Percentiles rank a stretch among this genome's conserved stretches.
Conservation (phyloP, 2,113 vertebrate species). For the Formicarius rufipectus region DNA sequence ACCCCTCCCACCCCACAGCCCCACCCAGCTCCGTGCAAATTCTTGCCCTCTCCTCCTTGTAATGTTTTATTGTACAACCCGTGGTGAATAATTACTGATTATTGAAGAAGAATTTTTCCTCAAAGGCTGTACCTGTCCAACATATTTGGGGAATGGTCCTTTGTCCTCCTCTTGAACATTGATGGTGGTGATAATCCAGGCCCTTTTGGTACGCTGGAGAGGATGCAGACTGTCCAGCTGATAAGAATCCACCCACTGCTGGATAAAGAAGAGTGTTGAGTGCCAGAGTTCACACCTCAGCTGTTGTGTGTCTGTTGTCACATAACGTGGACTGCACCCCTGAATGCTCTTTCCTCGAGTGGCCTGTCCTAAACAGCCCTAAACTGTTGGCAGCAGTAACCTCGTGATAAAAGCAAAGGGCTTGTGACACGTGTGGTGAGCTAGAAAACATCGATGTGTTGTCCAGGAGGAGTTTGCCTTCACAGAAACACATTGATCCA, state of each 20-base stretch:
- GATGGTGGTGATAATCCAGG: constrained; percentile 83
- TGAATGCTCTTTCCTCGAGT: neutral
- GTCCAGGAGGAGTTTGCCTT: neutral
- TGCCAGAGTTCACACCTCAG: neutral
- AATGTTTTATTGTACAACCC: neutral
- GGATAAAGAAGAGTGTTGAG: neutral
- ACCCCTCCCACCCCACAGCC: no score
- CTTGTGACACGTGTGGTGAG: neutral
- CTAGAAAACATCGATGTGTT: neutral
- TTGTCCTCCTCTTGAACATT: constrained; percentile 77
- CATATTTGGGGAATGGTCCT: constrained; percentile 71
- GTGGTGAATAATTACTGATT: neutral
- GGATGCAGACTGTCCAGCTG: neutral
- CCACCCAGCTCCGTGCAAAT: neutral
- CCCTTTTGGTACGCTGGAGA: constrained; percentile 71
- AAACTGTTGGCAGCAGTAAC: neutral
- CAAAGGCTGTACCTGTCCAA: constrained; percentile 65
- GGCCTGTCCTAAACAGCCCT: neutral
- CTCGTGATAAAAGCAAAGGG: neutral
- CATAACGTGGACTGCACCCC: neutral
- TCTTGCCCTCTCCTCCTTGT: neutral
- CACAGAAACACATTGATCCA: neutral
- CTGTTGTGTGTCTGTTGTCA: neutral
- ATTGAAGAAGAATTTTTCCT: neutral
- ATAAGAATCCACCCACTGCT: neutral